A percentile compares a stretch with the other conserved stretches of the same genome.
Evolutionary conservation across 2,797 vertebrate genomes (phyloP).

Genomic region (Scolopax rusticola): DNA sequence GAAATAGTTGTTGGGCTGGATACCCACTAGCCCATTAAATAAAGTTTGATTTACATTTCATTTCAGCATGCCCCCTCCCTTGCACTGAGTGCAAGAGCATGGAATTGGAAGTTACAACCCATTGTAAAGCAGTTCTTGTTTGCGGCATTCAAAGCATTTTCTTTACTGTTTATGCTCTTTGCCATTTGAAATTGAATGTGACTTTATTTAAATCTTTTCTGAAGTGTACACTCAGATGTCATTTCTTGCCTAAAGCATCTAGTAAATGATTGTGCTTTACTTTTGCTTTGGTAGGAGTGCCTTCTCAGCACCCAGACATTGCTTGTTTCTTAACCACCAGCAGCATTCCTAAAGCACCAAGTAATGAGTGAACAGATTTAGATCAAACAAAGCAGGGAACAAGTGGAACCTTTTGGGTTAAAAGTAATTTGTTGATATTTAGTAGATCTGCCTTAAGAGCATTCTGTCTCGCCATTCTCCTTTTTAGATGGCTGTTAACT

Average conservation of each 20-base stretch:
- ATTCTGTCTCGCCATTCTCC: constrained; percentile 21
- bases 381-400: not conserved
- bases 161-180: not conserved
- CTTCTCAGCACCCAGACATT: constrained; percentile 31
- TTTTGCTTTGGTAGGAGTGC: constrained; percentile 41
- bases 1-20: not conserved
- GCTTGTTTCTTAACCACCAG: constrained; percentile 34
- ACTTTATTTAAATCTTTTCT: constrained; percentile 14
- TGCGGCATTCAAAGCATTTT: not conserved
- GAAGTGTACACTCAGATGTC: not conserved
- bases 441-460: constrained; percentile 39
- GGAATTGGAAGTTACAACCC: not conserved
- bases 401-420: constrained; percentile 11
- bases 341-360: constrained; percentile 26
- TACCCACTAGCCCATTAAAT: not conserved
- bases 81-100: not conserved
- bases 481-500: not conserved
- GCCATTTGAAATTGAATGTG: not conserved
- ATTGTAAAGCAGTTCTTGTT: not conserved
- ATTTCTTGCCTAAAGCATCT: constrained; percentile 32
- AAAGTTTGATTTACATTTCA: not conserved
- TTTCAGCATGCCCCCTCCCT: not conserved
- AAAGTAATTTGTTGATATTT: constrained; percentile 16
- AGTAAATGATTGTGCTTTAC: not conserved
- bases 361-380: not conserved